Base-by-base conservation (phyloP, 2,888 invertebrate genomes). In the Cyrtodaria siliqua region DNA sequence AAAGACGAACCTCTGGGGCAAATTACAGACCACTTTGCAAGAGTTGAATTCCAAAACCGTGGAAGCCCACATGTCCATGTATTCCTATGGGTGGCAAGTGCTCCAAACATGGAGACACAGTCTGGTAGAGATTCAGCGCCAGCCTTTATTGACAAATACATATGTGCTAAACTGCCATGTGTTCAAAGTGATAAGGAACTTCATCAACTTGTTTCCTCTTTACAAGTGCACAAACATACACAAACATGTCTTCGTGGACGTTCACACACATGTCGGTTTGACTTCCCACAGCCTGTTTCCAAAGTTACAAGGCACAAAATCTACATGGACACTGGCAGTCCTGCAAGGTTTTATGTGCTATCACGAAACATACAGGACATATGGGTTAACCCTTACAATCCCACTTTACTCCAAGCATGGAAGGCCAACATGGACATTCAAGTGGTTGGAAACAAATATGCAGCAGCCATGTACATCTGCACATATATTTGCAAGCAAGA, bases 81-180 rank as follows among this genome's bases (percentile, higher is more conserved):
- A 8, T 64, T 64, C 27, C 18, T 64, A 2, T 64, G 64, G 64
- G 20, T 55, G 1, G 12, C 20, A 27, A 40, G 27, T 44, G 53
- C 64, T 12, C 64, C 64, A 53, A 42, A 53, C 20, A 64, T 64
- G 64, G 53, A 64, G 42, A 53, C 55, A 16, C 16, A 26, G n/a
- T 3, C 38, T 27, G 55, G 64, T 2, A 14, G 55, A 16, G 16
- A 23, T 42, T n/a, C 24, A 40, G 55, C 33, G 6, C 27, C 18
- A 27, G 8, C 14, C 8, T 64, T 64, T n/a, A 64, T 64, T 55
- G 64, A 64, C 42, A 64, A 55, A 55, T 64, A 64, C 27, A 64
- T 64, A n/a, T 14, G 4, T 26, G 53, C 53, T 27, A 53, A 20
- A 18, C 12, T 49, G 49, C 61, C 12, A n/a, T 23, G 49, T 20